A percentile compares a stretch with the other conserved stretches of the same genome.
Conservation (phyloP, 1,140 invertebrate species). For the Pogonus chalceus region DNA sequence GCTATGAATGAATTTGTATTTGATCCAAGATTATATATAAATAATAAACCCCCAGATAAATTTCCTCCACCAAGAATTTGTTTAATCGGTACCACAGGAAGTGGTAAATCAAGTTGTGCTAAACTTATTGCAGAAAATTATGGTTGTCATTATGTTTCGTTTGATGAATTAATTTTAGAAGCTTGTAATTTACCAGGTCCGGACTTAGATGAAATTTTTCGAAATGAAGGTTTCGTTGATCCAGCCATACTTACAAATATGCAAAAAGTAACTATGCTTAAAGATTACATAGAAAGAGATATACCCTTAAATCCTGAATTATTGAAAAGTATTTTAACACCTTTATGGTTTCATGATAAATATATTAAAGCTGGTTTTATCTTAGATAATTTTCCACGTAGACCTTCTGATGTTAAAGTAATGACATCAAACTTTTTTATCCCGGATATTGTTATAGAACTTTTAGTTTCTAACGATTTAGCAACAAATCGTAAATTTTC, state of each 20-base stretch:
- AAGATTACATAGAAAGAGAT: slow-evolving; percentile 37
- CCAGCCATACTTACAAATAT: neutral
- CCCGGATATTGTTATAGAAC: slow-evolving; percentile 43
- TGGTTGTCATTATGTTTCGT: slow-evolving; percentile 41
- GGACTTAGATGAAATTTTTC: no score
- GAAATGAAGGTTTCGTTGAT: no score
- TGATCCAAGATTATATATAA: slow-evolving; percentile 35
- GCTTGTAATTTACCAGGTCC: slow-evolving; percentile 2
- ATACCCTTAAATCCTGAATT: slow-evolving; percentile 30
- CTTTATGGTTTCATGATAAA: slow-evolving; percentile 39
- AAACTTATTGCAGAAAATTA: slow-evolving; percentile 40
- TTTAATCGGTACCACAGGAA: slow-evolving; percentile 38
- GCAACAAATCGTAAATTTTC: slow-evolving; percentile 30
- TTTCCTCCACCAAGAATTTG: slow-evolving; percentile 42
- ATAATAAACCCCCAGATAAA: slow-evolving; percentile 31
- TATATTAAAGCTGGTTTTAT: slow-evolving; percentile 37
- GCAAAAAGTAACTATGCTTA: slow-evolving; percentile 6
- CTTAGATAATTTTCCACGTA: slow-evolving; percentile 46
- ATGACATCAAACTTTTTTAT: slow-evolving; percentile 38
- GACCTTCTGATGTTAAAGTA: slow-evolving; percentile 37
- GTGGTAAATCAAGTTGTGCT: slow-evolving; percentile 40
- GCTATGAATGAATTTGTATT: slow-evolving; percentile 37
- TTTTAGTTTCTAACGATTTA: slow-evolving; percentile 30
- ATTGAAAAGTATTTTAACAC: slow-evolving; percentile 34
- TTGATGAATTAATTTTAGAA: slow-evolving; percentile 30